A percentile compares a stretch with the other conserved stretches of the same genome.
phyloP scores from a whole-genome alignment of 1,140 invertebrate genomes.

The Carcinoscorpius rotundicauda region DNA sequence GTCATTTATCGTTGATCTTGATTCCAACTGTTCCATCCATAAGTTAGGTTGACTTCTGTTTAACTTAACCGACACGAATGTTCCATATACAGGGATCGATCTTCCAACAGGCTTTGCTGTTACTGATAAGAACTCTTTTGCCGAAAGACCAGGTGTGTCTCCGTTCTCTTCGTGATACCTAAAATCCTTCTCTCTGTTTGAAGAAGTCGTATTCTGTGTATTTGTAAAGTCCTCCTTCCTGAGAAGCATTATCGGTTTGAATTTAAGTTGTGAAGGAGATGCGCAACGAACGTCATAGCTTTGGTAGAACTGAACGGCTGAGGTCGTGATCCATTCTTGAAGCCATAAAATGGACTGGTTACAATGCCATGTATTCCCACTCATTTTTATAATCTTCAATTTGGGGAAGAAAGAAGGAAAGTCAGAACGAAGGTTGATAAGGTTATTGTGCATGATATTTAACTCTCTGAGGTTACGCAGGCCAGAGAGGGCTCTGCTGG shows the following conservation, averaged over 20 bases:
- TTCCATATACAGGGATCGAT: too few species aligned
- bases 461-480: constrained; percentile 44
- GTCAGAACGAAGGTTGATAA: constrained; percentile 50
- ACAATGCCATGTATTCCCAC: constrained; percentile 38
- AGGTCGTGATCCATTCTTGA: constrained; percentile 31
- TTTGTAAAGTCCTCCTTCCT: constrained; percentile 16
- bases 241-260: constrained; percentile 26
- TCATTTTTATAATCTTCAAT: constrained; percentile 36
- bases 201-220: too few species aligned
- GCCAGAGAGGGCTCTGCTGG: constrained; percentile 48
- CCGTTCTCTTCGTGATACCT: too few species aligned
- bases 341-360: constrained; percentile 32
- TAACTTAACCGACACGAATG: too few species aligned
- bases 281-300: constrained; percentile 27
- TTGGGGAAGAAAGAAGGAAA: constrained; percentile 54
- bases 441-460: constrained; percentile 49
- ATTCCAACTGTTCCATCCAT: too few species aligned
- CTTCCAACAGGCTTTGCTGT: too few species aligned
- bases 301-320: constrained; percentile 27
- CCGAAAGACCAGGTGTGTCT: too few species aligned
- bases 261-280: constrained; percentile 24
- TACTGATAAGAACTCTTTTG: too few species aligned
- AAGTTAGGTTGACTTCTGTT: too few species aligned
- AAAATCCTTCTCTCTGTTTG: too few species aligned
- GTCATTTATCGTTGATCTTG: too few species aligned